Base-by-base conservation (phyloP, 2,113 vertebrate genomes). In the Oryzias melastigma region DNA sequence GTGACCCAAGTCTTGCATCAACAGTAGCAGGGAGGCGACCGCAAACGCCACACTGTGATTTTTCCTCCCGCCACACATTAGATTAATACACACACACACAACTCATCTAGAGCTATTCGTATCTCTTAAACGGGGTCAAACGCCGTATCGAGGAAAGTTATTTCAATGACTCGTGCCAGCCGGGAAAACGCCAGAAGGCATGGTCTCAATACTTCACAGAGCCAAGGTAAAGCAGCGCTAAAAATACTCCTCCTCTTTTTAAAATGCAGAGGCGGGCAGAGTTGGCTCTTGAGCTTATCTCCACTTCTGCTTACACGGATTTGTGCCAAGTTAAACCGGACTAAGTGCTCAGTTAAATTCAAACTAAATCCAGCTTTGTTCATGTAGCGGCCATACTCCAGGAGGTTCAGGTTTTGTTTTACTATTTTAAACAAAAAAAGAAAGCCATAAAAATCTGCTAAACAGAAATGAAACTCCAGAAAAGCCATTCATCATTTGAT, bases 161-260 rank as follows among this genome's bases (percentile, higher is more conserved):
- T 92, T 90, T 84, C 83, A 89, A 80, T 87, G 84, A 86, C 88
- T 85, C n/a, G 73, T 65, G 67, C 68, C 41, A 47, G 58, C 19
- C 1, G 46, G n/a, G 70, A 71, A 79, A 90, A 78, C 5, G 82
- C 88, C 78, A 13, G 14, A 78, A 82, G 88, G 72, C 75, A 67
- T 45, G 68, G 46, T 82, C 84, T 89, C 79, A 55, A 83, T 89
- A 69, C 56, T 78, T 89, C 83, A 85, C 61, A 48, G 64, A 80
- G 57, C 71, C 72, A 72, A 78, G 80, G 78, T 85, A 80, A 85
- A 81, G 73, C 73, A 80, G 56, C 62, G 55, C 75, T 89, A 88
- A 87, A 90, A 90, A 87, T 88, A 86, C 59, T 49, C 25, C n/a
- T 14, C 18, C 47, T 59, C 52, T 20, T 55, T 42, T 19, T 50